phyloP scores from a whole-genome alignment of 2,113 vertebrate genomes.

The Lipophrys pholis region DNA sequence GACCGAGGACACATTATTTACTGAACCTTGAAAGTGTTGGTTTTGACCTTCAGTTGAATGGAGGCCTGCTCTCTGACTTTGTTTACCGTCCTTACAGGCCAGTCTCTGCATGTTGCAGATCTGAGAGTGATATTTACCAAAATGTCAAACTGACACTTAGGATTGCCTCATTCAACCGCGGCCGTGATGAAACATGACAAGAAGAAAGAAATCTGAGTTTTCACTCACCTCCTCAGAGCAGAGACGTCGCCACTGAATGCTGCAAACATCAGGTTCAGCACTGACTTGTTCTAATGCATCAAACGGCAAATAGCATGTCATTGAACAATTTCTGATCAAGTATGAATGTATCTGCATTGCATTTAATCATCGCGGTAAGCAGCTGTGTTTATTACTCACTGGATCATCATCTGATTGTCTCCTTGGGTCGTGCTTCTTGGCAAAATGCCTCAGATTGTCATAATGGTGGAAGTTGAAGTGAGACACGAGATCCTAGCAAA shows the following conservation, averaged over 20 bases:
- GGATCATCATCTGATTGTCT: conserved; percentile 86
- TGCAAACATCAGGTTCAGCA: conserved; percentile 91
- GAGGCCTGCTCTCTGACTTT: neutral
- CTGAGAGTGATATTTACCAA: too few species aligned
- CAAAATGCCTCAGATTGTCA: conserved; percentile 91
- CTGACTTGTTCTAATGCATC: conserved; percentile 86
- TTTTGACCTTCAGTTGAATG: neutral
- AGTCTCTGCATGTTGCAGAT: neutral
- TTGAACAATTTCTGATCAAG: neutral
- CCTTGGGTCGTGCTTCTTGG: conserved; percentile 89
- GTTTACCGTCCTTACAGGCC: neutral
- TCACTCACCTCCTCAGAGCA: conserved; percentile 86
- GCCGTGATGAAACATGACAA: too few species aligned
- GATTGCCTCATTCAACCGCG: too few species aligned
- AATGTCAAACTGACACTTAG: too few species aligned
- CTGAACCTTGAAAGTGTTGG: too few species aligned
- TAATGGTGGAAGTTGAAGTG: conserved; percentile 94
- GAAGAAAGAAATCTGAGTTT: too few species aligned
- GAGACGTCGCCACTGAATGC: conserved; percentile 89
- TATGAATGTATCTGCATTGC: neutral
- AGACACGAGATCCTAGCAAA: conserved; percentile 87
- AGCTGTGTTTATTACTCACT: conserved; percentile 74
- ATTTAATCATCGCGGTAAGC: neutral
- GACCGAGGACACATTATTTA: neutral
- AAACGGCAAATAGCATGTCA: conserved; percentile 11